Conservation (phyloP, 2,888 invertebrate species). For the Glaucopsyche alexis region DNA sequence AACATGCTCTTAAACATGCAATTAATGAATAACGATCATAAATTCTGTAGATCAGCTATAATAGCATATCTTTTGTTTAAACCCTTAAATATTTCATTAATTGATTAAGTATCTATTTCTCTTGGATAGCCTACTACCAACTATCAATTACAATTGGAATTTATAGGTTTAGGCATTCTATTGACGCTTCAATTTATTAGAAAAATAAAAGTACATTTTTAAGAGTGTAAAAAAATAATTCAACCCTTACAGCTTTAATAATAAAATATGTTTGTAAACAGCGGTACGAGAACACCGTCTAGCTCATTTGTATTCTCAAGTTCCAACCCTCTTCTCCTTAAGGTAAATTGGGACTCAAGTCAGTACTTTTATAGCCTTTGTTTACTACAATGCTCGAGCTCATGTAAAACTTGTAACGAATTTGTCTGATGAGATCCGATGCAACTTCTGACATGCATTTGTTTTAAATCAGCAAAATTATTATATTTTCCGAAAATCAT, state of each 20-base stretch:
- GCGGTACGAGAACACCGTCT: background rate
- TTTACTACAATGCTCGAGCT: background rate
- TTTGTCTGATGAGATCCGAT: too few relatives aligned
- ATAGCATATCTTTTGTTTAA: background rate
- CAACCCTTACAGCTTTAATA: conserved; percentile 32
- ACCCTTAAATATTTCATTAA: background rate
- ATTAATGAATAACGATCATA: background rate
- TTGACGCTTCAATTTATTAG: background rate
- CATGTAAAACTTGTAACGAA: too few relatives aligned
- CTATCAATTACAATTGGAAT: too few relatives aligned
- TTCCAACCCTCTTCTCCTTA: background rate
- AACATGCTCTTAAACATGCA: background rate
- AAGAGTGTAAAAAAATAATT: background rate
- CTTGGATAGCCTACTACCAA: background rate
- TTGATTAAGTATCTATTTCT: background rate
- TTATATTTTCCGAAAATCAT: too few relatives aligned
- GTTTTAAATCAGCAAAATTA: too few relatives aligned
- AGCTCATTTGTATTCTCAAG: conserved; percentile 15
- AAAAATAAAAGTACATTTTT: too few relatives aligned
- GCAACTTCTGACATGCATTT: too few relatives aligned
- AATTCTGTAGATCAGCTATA: background rate
- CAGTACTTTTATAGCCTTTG: conserved; percentile 11
- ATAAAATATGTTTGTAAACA: background rate
- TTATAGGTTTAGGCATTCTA: background rate
- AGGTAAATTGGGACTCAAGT: conserved; percentile 4